Percentiles rank a stretch among this genome's conserved stretches.
phyloP scores from a whole-genome alignment of 2,797 vertebrate genomes.

The Molossus alvarezi region DNA sequence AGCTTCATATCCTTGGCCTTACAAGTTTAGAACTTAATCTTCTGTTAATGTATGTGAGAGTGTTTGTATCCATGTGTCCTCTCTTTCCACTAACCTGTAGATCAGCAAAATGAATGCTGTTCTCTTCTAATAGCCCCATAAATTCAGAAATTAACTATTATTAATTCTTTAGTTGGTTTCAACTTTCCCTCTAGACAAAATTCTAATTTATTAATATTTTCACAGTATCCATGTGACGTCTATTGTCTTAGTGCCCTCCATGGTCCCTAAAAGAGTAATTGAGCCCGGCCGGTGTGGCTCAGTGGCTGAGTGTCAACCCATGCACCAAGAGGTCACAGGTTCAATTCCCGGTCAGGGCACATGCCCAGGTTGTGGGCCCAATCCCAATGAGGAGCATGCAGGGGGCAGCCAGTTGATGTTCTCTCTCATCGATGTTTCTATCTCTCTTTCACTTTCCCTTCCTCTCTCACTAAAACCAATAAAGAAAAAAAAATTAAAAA shows the following conservation, averaged over 20 bases:
- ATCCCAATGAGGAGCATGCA: too few species aligned
- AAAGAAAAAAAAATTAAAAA: too few species aligned
- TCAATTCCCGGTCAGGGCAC: too few species aligned
- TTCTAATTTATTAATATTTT: not conserved
- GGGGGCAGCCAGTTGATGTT: too few species aligned
- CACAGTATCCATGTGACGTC: not conserved
- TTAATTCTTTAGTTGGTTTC: constrained; percentile 10
- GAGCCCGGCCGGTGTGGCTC: not conserved
- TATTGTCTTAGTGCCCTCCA: not conserved
- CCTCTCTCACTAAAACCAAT: too few species aligned
- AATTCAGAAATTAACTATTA: constrained; percentile 7
- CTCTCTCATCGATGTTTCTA: too few species aligned
- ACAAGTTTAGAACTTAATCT: constrained; percentile 42
- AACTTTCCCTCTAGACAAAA: constrained; percentile 1
- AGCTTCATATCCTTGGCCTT: constrained; percentile 38
- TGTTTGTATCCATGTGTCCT: not conserved
- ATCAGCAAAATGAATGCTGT: not conserved
- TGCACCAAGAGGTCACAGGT: too few species aligned
- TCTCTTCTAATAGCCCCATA: not conserved
- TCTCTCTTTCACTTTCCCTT: too few species aligned
- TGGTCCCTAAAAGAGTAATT: constrained; percentile 29
- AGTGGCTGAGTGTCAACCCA: too few species aligned
- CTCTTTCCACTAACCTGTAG: constrained; percentile 10
- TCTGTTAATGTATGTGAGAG: not conserved
- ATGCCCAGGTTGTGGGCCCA: too few species aligned